phyloP scores from a whole-genome alignment of 2,113 vertebrate genomes.

The Cryptoleucopteryx plumbea region DNA sequence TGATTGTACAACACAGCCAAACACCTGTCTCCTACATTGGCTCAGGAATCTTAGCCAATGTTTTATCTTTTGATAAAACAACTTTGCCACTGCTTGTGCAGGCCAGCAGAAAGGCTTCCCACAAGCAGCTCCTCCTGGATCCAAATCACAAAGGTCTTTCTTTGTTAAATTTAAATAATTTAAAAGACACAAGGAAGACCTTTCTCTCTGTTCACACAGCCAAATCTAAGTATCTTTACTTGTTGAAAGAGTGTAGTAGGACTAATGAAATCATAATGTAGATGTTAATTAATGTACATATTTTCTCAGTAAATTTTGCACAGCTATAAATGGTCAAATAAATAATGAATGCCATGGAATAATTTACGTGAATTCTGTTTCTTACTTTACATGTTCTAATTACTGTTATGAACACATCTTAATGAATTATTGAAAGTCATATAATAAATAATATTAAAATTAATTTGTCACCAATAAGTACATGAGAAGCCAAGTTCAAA shows the following conservation, averaged over 20 bases:
- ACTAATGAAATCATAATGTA: conserved; percentile 36
- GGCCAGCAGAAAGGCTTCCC: not conserved
- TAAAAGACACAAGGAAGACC: not conserved
- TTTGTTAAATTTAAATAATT: not conserved
- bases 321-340: conserved; percentile 49
- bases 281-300: conserved; percentile 22
- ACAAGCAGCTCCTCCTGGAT: not conserved
- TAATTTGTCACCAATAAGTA: conserved; percentile 27
- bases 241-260: not conserved
- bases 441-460: conserved; percentile 62
- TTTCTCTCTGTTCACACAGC: not conserved
- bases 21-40: accelerated
- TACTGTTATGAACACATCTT: not conserved
- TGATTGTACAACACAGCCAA: not conserved
- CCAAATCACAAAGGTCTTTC: not conserved
- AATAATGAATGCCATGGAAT: conserved; percentile 53
- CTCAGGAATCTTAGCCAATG: not conserved
- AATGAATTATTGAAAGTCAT: conserved; percentile 50
- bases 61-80: not conserved
- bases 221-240: not conserved
- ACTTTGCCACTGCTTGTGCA: not conserved
- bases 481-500: conserved; percentile 24
- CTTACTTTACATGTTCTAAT: conserved; percentile 54
- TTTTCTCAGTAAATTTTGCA: conserved; percentile 47
- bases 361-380: conserved; percentile 32